Evolutionary conservation across 2,797 vertebrate genomes (phyloP), one percentile per base, ranked within the genome.

Genomic region (Heterohyrax brucei): DNA sequence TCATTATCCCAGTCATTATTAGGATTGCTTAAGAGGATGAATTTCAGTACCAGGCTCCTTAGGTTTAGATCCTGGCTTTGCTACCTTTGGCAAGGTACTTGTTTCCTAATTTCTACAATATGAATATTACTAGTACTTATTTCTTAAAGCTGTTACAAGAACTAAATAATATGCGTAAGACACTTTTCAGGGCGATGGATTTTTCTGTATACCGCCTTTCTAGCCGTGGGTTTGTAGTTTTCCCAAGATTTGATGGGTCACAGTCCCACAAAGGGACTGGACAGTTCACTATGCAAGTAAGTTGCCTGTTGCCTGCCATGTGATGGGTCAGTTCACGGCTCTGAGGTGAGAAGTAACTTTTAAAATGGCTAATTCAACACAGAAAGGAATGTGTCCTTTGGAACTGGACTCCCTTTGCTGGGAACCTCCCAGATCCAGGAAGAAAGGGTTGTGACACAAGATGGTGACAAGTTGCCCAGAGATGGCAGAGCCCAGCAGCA

Each of bases 1-100:
- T 96, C 75, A 94, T 14, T 68, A 77, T 48, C 81, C 73, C 6
- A 87, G 77, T 84, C 81, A 81, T n/a, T 89, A 88, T 70, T 73
- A 53, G 12, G 79, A 61, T 59, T 72, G 30, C 21, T 82, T 88
- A 92, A 78, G 21, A 91, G 87, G 28, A 86, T 78, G 59, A 62
- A 96, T 84, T 48, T 22, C 79, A 28, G n/a, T 94, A 83, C 44
- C 24, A 87, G 53, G 89, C n/a, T 91, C 48, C 56, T 83, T 18
- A 53, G 59, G 80, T 77, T 95, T 80, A 84, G 75, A 89, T 61
- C 39, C 61, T 70, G 53, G 22, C 18, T 53, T 56, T 56, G 53
- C 53, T 16, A 56, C 53, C 18, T 56, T 16, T 56, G 53, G 53
- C 53, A 56, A 56, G 53, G 53, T 56, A 50, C 5, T 46, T 19